phyloP scores from a whole-genome alignment of 1,140 invertebrate species.

The Drosophila erecta region DNA sequence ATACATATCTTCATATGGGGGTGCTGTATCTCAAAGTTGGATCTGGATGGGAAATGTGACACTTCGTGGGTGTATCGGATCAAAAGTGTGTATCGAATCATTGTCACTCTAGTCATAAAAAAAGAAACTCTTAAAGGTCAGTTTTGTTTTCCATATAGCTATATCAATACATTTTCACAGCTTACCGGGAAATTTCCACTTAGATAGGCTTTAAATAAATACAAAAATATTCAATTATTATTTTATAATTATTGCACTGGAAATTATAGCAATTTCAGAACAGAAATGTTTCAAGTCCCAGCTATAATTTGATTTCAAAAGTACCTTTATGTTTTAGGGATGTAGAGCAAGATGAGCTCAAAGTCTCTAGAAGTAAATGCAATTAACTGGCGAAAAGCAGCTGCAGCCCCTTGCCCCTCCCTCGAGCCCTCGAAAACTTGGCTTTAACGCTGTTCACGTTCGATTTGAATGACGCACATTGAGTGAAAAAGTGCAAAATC shows the following conservation, averaged over 20 bases:
- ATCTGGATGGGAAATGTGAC: background rate
- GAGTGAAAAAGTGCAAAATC: constrained; percentile 57
- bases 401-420: constrained; percentile 3
- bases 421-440: background rate
- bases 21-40: background rate
- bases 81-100: background rate
- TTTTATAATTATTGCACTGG: too few species aligned
- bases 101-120: background rate
- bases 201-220: too few species aligned
- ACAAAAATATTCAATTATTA: too few species aligned
- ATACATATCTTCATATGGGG: background rate
- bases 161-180: background rate
- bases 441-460: constrained; percentile 42
- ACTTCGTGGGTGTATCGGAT: background rate
- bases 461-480: constrained; percentile 74
- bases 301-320: background rate
- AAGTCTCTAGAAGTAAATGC: constrained; percentile 33
- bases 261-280: too few species aligned
- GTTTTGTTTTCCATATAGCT: background rate
- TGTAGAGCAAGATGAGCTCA: background rate
- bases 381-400: constrained; percentile 51
- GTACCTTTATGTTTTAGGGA: background rate
- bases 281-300: too few species aligned
- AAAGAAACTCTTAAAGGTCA: background rate
- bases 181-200: background rate